Evolutionary conservation across 1,140 invertebrate species (phyloP), one percentile per base, ranked within the genome.

Genomic region (Cyphomyrmex costatus): DNA sequence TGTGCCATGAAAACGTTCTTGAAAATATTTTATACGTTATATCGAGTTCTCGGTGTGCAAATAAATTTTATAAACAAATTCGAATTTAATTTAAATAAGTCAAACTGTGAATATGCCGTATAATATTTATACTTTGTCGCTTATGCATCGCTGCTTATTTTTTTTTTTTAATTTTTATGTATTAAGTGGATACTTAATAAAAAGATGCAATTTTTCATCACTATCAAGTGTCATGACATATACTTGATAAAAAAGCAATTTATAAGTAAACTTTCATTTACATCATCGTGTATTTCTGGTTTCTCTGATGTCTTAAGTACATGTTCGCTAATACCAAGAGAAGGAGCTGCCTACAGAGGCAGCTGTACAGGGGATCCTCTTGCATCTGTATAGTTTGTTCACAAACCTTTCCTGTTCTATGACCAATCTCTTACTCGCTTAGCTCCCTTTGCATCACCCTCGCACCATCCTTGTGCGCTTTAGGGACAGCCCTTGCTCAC

Each of bases 351-450:
- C 21, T 71, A 21, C 7, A 60, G 10, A 73, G 5, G 79, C 68
- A 83, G 53, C 24, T 73, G 79, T 42, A 42, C 63, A 21, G 33
- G 68, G 19, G 68, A 73, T 83, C 4, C 68, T 83, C 68, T 30
- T 24, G 66, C 79, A 73, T 53, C 36, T 83, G 79, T 49, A n/a
- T n/a, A 74, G 42, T 46, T 83, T 61, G 79, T 61, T 60, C 53
- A 10, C n/a, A 49, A n/a, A 56, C 66, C 36, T 83, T 83, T 83
- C 24, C 33, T 36, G 12, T 21, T 73, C 66, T 60, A 33, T 21
- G 46, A 51, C 76, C 79, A 73, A 60, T 73, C 79, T 82, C 79
- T 74, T 33, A 56, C 53, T 60, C 53, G 36, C 53, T 60, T 83
- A 16, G 79, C 27, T 83, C 53, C 79, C 42, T 83, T 74, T 61